Evolutionary conservation across 2,113 vertebrate genomes (phyloP).

Genomic region (Oceanodroma tethys): DNA sequence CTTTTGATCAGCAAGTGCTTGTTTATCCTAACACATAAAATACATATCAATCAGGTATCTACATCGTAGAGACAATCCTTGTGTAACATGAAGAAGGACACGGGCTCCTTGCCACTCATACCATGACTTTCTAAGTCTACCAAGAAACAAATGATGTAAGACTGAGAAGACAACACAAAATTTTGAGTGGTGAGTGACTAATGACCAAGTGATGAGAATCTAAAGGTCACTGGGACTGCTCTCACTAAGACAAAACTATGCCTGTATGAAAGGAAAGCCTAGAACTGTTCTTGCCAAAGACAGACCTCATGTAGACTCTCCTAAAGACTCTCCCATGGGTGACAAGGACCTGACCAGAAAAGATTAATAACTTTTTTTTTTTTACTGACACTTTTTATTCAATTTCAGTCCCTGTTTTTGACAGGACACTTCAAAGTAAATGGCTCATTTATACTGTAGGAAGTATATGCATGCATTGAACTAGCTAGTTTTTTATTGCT

Average conservation of each 20-base stretch:
- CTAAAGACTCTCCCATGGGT: not conserved
- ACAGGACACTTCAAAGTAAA: not conserved
- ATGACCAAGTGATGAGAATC: not conserved
- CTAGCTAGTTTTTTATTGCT: not conserved
- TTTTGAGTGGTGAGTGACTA: not conserved
- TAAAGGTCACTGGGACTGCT: not conserved
- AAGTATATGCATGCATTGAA: not conserved
- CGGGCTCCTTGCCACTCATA: not conserved
- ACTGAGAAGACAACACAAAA: not conserved
- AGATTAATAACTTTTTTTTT: not conserved
- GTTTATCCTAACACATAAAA: conserved; percentile 85
- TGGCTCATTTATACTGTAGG: not conserved
- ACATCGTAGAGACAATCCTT: not conserved
- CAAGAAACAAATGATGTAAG: not conserved
- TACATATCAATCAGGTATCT: fast-evolving
- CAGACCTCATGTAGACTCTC: not conserved
- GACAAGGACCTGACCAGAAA: not conserved
- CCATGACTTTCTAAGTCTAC: not conserved
- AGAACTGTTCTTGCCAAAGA: not conserved
- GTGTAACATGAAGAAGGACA: not conserved
- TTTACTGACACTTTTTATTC: not conserved
- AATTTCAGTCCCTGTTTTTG: not conserved
- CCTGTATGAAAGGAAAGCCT: not conserved
- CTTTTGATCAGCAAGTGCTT: conserved; percentile 97
- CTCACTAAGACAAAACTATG: not conserved